Percentiles rank a stretch among this genome's conserved stretches.
These are phyloP conservation scores for Alloscopus bannaensis DNA, from an alignment of 2,888 invertebrate genomes.

Conservation along the genomic window DNA sequence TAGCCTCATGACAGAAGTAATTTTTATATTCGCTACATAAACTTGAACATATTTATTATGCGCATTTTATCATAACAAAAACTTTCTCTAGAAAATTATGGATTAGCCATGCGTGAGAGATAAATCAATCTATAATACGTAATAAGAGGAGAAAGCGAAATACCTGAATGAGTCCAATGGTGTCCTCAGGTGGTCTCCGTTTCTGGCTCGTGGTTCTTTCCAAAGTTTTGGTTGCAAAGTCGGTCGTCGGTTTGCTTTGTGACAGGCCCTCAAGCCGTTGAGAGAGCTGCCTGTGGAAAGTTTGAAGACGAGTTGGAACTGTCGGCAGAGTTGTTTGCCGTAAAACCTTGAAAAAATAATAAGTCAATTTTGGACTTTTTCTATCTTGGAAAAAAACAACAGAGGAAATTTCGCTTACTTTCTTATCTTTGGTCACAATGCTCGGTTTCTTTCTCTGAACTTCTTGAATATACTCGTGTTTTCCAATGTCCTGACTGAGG, in stretches of 20 bases:
- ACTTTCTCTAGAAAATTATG: too few species aligned
- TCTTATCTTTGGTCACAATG: too few species aligned
- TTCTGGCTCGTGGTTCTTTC: slow-evolving; percentile 42
- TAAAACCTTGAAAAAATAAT: slow-evolving; percentile 79
- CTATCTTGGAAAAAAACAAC: too few species aligned
- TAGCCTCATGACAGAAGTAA: too few species aligned
- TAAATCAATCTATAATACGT: neutral
- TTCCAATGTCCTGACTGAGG: slow-evolving; percentile 82
- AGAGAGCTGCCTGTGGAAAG: slow-evolving; percentile 87
- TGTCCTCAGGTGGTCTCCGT: slow-evolving; percentile 54
- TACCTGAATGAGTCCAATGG: slow-evolving; percentile 66
- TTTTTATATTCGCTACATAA: too few species aligned
- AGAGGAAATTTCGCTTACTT: too few species aligned
- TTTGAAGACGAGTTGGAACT: slow-evolving; percentile 87
- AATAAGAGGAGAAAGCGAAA: neutral
- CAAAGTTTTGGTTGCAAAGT: slow-evolving; percentile 48
- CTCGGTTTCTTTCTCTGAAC: slow-evolving; percentile 83
- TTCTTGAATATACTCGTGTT: slow-evolving; percentile 84
- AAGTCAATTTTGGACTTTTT: too few species aligned
- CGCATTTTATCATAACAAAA: too few species aligned
- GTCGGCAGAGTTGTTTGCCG: slow-evolving; percentile 89
- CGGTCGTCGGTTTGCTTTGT: too few species aligned
- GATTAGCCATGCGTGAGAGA: neutral
- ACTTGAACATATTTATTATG: too few species aligned
- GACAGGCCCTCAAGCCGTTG: slow-evolving; percentile 81